phyloP scores from a whole-genome alignment of 1,140 invertebrate genomes.

The Orchesella cincta region DNA sequence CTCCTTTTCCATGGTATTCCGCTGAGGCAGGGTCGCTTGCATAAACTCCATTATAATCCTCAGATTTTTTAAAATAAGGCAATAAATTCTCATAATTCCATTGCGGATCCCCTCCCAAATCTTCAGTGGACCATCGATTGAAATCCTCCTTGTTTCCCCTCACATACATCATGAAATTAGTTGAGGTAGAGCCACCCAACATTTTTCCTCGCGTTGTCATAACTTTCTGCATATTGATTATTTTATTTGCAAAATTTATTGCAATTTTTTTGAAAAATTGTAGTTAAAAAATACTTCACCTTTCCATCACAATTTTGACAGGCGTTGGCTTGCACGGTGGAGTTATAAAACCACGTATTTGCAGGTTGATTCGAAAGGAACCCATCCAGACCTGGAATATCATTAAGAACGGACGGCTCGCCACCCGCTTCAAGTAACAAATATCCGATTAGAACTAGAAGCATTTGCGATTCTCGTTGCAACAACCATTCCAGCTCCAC shows the following conservation, averaged over 20 bases:
- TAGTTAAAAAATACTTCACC: not conserved
- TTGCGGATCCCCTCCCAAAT: constrained; percentile 36
- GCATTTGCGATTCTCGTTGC: no score
- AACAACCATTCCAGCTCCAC: no score
- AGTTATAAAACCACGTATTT: not conserved
- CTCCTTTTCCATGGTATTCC: not conserved
- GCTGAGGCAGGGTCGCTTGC: not conserved
- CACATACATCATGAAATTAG: constrained; percentile 65
- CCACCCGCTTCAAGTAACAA: not conserved
- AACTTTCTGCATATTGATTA: no score
- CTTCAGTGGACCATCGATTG: constrained; percentile 60
- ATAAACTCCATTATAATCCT: not conserved
- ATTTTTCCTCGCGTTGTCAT: constrained; percentile 54
- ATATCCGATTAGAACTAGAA: no score
- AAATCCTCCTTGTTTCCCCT: constrained; percentile 64
- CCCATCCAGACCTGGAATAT: not conserved
- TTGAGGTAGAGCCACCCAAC: constrained; percentile 60
- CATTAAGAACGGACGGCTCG: not conserved
- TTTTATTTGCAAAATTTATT: no score
- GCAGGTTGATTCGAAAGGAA: not conserved
- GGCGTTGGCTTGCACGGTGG: not conserved
- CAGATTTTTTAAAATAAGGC: not conserved
- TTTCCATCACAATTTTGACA: not conserved
- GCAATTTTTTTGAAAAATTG: not conserved
- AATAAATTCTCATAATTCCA: not conserved